Conservation (phyloP, 2,888 invertebrate genomes). For the Hartigia nigra region DNA sequence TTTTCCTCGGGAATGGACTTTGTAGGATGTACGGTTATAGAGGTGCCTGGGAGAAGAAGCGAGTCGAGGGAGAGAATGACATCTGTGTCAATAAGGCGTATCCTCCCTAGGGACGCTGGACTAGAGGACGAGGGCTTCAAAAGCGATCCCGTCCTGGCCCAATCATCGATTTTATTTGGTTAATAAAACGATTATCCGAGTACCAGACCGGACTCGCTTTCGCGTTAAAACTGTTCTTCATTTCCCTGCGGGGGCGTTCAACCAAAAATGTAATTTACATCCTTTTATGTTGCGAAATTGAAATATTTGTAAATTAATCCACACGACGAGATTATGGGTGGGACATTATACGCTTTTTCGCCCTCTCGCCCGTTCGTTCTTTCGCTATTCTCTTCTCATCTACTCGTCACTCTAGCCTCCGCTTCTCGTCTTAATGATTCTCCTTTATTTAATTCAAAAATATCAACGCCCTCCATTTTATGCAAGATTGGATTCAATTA, state of each 20-base stretch:
- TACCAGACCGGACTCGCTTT: conserved; percentile 31
- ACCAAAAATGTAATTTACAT: conserved; percentile 66
- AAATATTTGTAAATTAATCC: conserved; percentile 65
- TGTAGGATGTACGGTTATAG: background rate
- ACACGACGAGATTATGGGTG: conserved; percentile 58
- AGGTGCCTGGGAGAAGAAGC: background rate
- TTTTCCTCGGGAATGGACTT: background rate
- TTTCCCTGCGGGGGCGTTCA: conserved; percentile 50
- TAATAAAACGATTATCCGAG: conserved; percentile 63
- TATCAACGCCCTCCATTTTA: conserved; percentile 47
- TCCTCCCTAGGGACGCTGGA: conserved; percentile 45
- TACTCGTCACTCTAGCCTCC: conserved; percentile 22
- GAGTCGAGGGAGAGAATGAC: conserved; percentile 36
- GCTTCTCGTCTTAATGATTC: conserved; percentile 44
- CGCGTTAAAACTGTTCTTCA: conserved; percentile 35
- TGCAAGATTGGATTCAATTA: conserved; percentile 51
- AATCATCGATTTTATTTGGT: conserved; percentile 64
- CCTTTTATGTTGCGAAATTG: conserved; percentile 65
- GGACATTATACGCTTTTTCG: conserved; percentile 47
- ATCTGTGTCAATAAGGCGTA: conserved; percentile 64
- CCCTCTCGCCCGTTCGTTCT: conserved; percentile 12
- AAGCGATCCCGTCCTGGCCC: conserved; percentile 57
- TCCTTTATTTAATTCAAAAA: conserved; percentile 52
- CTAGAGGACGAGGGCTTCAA: conserved; percentile 34
- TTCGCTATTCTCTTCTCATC: conserved; percentile 15